Base-by-base conservation (phyloP, 2,888 invertebrate genomes). In the Nomada hirtipes region DNA sequence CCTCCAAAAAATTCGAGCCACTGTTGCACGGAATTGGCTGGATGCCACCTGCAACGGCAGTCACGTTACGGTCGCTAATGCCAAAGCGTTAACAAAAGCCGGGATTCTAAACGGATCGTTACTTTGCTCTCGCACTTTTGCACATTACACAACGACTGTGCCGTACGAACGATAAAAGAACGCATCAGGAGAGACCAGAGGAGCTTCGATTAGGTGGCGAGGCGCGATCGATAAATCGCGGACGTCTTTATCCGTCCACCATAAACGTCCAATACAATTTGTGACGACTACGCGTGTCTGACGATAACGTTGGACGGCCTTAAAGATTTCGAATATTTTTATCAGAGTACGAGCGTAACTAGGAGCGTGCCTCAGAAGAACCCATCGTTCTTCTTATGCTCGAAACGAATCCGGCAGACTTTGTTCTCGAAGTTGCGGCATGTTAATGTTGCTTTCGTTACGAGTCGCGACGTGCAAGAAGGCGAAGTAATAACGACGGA, bases 1-100 rank as follows among this genome's bases (percentile, higher is more conserved):
- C n/a, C n/a, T 53, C 42, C 7, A 52, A 59, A 65, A 63, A 68
- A 78, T 83, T 75, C 29, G 57, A 9, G 52, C 57, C 65, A 65
- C 57, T 75, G 86, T 85, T 85, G 77, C 68, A 20, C 50, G 53
- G 36, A 71, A 73, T 76, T 86, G 85, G 80, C 85, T n/a, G 20
- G 26, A 4, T 61, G 82, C 82, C 86, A 83, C 53, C 53, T 52
- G 59, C 59, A 69, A 20, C 57, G 23, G 64, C 36, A 26, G n/a
- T 47, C 53, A 52, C 42, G 60, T 53, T 55, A 53, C 68, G 36
- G 53, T 59, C 79, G 18, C 57, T 71, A 67, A 26, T 29, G 53
- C 59, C 44, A 63, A 57, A 69, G 65, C 68, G 81, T 81, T 83
- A 83, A 85, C 81, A 81, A 81, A 81, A 86, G 79, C 60, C 67